These are phyloP conservation scores for Eudasyphora cyanicolor DNA, from an alignment of 2,888 invertebrate species.

Conservation along the genomic window DNA sequence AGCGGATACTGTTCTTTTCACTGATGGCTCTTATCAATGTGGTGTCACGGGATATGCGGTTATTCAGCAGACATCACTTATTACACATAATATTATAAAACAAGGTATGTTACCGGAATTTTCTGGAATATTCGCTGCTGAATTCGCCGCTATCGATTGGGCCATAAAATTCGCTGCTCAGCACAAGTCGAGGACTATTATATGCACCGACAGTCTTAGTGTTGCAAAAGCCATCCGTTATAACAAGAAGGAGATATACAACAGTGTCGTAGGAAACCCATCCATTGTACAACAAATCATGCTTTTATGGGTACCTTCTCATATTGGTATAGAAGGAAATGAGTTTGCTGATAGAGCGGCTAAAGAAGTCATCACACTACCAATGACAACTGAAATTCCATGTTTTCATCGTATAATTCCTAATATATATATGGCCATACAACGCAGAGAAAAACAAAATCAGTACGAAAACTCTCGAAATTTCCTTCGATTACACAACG, in stretches of 20 bases:
- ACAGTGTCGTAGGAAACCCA: neutral
- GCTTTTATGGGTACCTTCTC: conserved; percentile 5
- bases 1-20: neutral
- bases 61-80: neutral
- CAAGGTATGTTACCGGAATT: neutral
- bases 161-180: neutral
- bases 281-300: neutral
- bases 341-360: conserved; percentile 6
- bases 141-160: conserved; percentile 6
- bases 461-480: no score
- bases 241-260: neutral
- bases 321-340: conserved; percentile 27
- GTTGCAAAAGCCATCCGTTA: neutral
- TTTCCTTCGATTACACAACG: neutral
- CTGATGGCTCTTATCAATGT: conserved; percentile 14
- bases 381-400: neutral
- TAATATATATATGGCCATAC: neutral
- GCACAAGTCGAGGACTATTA: neutral
- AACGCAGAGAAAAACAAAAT: no score
- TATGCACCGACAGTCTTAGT: conserved; percentile 30
- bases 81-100: neutral
- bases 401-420: conserved; percentile 6
- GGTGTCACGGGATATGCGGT: neutral
- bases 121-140: conserved; percentile 8
- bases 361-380: neutral